A percentile compares a stretch with the other conserved stretches of the same genome.
phyloP scores from a whole-genome alignment of 2,888 invertebrate species.

The Heliconius charithonia region DNA sequence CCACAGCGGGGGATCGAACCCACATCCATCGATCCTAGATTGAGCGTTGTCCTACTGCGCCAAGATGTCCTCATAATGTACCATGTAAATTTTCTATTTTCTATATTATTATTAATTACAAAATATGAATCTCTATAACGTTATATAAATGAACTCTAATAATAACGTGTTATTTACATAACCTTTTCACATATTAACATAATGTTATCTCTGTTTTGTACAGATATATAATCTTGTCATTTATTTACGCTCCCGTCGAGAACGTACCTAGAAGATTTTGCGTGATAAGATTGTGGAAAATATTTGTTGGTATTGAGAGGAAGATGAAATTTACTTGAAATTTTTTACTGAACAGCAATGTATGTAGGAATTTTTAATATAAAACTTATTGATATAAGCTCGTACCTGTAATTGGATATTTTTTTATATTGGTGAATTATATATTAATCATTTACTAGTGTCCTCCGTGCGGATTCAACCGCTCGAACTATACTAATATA shows the following conservation, averaged over 20 bases:
- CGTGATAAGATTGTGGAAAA: slow-evolving; percentile 33
- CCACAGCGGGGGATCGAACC: not conserved
- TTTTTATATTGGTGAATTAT: not conserved
- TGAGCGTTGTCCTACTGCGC: not conserved
- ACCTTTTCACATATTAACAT: slow-evolving; percentile 28
- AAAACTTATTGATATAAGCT: not conserved
- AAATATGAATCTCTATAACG: not conserved
- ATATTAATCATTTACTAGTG: too few relatives aligned
- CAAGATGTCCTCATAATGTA: not conserved
- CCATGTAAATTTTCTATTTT: not conserved
- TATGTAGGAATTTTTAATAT: not conserved
- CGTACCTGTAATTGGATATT: not conserved
- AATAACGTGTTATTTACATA: slow-evolving; percentile 24
- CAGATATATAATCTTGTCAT: slow-evolving; percentile 34
- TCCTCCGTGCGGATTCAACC: too few relatives aligned
- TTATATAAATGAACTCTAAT: slow-evolving; percentile 10
- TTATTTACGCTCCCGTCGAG: slow-evolving; percentile 29
- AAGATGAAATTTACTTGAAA: not conserved
- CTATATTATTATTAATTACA: not conserved
- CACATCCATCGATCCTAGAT: not conserved
- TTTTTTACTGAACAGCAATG: too few relatives aligned
- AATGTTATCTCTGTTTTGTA: slow-evolving; percentile 32
- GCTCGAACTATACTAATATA: too few relatives aligned
- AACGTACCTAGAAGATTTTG: slow-evolving; percentile 17
- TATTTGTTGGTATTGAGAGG: slow-evolving; percentile 7